These are phyloP conservation scores for Luidia sarsii DNA, from an alignment of 53 echinoderm and acorn worm genomes.

Conservation along the genomic window DNA sequence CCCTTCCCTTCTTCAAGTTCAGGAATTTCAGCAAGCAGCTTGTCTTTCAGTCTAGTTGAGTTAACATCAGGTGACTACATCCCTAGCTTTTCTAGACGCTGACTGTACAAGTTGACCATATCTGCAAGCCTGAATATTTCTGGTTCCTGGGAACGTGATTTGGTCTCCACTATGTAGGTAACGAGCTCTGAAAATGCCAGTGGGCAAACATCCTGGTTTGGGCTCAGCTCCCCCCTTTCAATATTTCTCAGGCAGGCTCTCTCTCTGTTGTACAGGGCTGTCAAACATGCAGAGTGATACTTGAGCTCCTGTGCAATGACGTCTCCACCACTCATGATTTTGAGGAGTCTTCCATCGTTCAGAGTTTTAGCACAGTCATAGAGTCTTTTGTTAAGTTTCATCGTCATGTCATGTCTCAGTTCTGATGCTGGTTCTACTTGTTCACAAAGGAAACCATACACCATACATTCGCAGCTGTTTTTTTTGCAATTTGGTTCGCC, in stretches of 20 bases:
- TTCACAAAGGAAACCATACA: too few species aligned
- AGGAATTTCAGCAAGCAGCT: background rate
- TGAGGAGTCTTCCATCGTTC: background rate
- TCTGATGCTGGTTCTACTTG: too few species aligned
- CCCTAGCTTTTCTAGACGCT: background rate
- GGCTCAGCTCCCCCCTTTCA: background rate
- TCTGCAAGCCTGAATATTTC: background rate
- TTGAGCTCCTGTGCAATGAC: slow-evolving; percentile 15
- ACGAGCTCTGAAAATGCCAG: background rate
- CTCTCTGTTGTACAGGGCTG: slow-evolving; percentile 29
- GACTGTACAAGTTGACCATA: background rate
- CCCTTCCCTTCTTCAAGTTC: background rate
- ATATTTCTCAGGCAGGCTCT: background rate
- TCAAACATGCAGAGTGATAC: slow-evolving; percentile 26
- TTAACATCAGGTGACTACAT: too few species aligned
- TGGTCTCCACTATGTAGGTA: background rate
- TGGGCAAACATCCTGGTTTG: background rate
- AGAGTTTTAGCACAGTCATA: background rate
- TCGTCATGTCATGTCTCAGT: too few species aligned
- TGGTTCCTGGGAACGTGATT: background rate
- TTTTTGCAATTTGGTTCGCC: too few species aligned
- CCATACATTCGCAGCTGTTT: too few species aligned
- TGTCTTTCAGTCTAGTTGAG: background rate
- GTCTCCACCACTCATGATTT: slow-evolving; percentile 13
- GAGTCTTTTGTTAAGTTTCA: background rate